Base-by-base conservation (phyloP, 2,888 invertebrate species). In the Dicranocentrus wangi region DNA sequence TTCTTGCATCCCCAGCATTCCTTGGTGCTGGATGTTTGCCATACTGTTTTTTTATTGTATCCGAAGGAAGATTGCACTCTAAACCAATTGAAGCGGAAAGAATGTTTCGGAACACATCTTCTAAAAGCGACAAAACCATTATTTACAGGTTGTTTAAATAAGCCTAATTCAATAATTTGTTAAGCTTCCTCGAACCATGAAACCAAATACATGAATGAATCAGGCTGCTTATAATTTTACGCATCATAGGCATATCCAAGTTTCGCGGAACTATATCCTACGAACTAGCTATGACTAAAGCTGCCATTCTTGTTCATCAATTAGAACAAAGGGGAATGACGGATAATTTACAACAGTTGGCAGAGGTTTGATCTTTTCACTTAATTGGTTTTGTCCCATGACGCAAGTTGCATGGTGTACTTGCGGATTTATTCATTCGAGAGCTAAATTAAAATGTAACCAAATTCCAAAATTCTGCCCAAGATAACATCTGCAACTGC, bases 241-340 rank as follows among this genome's bases (percentile, higher is more conserved):
- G 3, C 47, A 68, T 80, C 60, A 15, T 76, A 85, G 87, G 87
- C 10, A 86, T 87, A 53, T 86, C 87, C 15, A 86, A 83, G 72
- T 85, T 87, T 39, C 82, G 86, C 43, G 87, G 87, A 58, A 87
- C 87, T 0, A 82, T 85, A 7, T 58, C 84, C 61, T 87, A 86
- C 70, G 87, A 87, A 63, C 76, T 87, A 27, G 86, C 85, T 32
- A 83, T 84, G 68, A 84, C 85, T 21, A 83, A 85, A 72, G 76
- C 85, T 32, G 83, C 80, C 3, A 42, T 83, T 15, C 72, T 83
- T 10, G 76, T 76, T 65, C 28, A 71, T 51, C 60, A 65, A 28
- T 71, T 83, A 51, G 81, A 81, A 51, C 60, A 69, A 66, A 66
- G 25, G 32, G 71, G 72, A 72, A 21, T 72, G 79, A 68, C 73